Base-by-base conservation (phyloP, 2,888 invertebrate genomes). In the Serripes groenlandicus region DNA sequence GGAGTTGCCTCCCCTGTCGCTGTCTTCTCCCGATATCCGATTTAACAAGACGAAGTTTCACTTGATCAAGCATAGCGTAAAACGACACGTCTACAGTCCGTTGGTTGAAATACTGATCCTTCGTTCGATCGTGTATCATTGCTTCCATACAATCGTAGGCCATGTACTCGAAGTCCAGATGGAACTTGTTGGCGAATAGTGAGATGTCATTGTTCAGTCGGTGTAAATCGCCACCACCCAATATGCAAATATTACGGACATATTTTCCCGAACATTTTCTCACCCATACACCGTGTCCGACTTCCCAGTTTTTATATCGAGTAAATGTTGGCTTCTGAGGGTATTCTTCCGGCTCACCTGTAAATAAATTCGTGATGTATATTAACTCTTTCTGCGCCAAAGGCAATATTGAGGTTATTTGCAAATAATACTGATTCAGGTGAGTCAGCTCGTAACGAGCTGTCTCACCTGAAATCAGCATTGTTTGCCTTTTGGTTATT, bases 301-400 rank as follows among this genome's bases (percentile, higher is more conserved):
- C 32, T n/a, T 75, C 81, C 81, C 81, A 81, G 52, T 72, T 81
- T 42, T 81, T 81, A 52, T 81, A 81, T 15, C 81, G 66, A 35
- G 70, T 81, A 34, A 81, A 68, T 0, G 81, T 70, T 9, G 81
- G 76, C 42, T 81, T 81, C 32, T 71, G 30, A 23, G 80, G 71
- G 34, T 80, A 75, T 34, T 80, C 80, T 42, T 80, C 80, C 0
- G 80, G 32, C 23, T 80, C 80, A 1, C 80, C 80, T 80, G 66
- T 2, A 75, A 75, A n/a, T n/a, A n/a, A n/a, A n/a, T n/a, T n/a
- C n/a, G n/a, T n/a, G n/a, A n/a, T n/a, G n/a, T n/a, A n/a, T n/a
- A n/a, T n/a, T n/a, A n/a, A n/a, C n/a, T n/a, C n/a, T n/a, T n/a
- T n/a, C n/a, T n/a, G n/a, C n/a, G n/a, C n/a, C n/a, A n/a, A n/a